Base-by-base conservation (phyloP, 2,888 invertebrate genomes). In the Craniophora ligustri region DNA sequence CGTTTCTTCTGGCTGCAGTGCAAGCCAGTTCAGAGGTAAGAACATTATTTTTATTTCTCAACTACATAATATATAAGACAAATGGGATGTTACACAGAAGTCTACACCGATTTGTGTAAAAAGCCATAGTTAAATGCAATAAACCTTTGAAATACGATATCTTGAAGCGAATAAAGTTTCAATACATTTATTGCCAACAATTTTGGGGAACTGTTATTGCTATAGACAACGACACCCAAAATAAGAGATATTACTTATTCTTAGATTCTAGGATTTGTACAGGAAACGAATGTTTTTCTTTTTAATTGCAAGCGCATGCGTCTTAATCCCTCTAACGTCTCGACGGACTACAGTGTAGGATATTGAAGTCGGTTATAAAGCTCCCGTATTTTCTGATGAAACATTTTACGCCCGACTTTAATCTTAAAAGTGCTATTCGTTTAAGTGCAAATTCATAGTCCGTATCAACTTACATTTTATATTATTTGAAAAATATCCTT, bases 11-110 rank as follows among this genome's bases (percentile, higher is more conserved):
- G 84, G 94, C 93, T 82, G 92, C 94, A 57, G 94, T 94, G 81
- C 91, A 94, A 84, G 91, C 93, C 74, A 90, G 89, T 76, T 92
- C 95, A 78, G 95, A 96, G 95, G 96, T 96, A 93, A 93, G 94
- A 45, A 49, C 21, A 39, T 31, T 31, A 32, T 23, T 45, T n/a
- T 48, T 26, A 5, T 46, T 58, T 44, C 49, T 48, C 16, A 47
- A 16, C 16, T 34, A 5, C 5, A 26, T n/a, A n/a, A n/a, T n/a
- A n/a, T n/a, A n/a, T n/a, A n/a, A n/a, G n/a, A n/a, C n/a, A n/a
- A n/a, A n/a, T n/a, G n/a, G n/a, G n/a, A n/a, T n/a, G n/a, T n/a
- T n/a, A n/a, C n/a, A n/a, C n/a, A n/a, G n/a, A n/a, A n/a, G n/a
- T n/a, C n/a, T n/a, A n/a, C n/a, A n/a, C n/a, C n/a, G n/a, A n/a